phyloP scores from a whole-genome alignment of 2,888 invertebrate genomes.

The Alloscopus bannaensis region DNA sequence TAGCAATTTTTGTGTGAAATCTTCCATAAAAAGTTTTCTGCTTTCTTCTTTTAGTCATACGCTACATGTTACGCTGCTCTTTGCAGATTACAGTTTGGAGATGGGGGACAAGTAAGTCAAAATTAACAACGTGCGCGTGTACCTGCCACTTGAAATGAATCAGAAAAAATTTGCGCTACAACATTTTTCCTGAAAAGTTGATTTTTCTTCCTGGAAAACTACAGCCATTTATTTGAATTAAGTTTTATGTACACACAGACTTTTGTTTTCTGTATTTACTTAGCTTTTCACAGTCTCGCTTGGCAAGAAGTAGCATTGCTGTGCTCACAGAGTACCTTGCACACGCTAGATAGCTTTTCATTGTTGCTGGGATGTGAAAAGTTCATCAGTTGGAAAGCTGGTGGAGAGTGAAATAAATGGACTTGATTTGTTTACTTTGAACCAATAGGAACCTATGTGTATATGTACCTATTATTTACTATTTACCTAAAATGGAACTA shows the following conservation, averaged over 20 bases:
- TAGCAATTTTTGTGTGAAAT: slow-evolving; percentile 39
- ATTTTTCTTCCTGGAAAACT: no score
- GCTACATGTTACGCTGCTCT: slow-evolving; percentile 1
- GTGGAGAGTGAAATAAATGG: slow-evolving; percentile 27
- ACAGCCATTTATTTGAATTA: slow-evolving; percentile 39
- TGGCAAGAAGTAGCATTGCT: not conserved
- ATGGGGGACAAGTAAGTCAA: not conserved
- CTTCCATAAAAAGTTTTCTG: slow-evolving; percentile 40
- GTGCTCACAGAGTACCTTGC: not conserved
- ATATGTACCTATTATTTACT: no score
- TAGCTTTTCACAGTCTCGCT: slow-evolving; percentile 4
- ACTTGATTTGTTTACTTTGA: slow-evolving; percentile 29
- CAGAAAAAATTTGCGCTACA: not conserved
- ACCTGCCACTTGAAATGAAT: no score
- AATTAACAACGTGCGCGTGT: no score
- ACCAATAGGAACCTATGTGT: no score
- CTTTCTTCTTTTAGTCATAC: not conserved
- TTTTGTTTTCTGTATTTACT: slow-evolving; percentile 31
- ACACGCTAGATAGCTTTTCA: not conserved
- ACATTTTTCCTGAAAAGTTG: no score
- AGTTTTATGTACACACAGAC: slow-evolving; percentile 36
- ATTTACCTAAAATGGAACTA: no score
- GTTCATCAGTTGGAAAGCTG: slow-evolving; percentile 21
- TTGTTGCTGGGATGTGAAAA: slow-evolving; percentile 6
- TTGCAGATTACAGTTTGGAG: not conserved